Percentiles rank a stretch among this genome's conserved stretches.
phyloP scores from a whole-genome alignment of 2,113 vertebrate genomes.

The Tupaia tana region DNA sequence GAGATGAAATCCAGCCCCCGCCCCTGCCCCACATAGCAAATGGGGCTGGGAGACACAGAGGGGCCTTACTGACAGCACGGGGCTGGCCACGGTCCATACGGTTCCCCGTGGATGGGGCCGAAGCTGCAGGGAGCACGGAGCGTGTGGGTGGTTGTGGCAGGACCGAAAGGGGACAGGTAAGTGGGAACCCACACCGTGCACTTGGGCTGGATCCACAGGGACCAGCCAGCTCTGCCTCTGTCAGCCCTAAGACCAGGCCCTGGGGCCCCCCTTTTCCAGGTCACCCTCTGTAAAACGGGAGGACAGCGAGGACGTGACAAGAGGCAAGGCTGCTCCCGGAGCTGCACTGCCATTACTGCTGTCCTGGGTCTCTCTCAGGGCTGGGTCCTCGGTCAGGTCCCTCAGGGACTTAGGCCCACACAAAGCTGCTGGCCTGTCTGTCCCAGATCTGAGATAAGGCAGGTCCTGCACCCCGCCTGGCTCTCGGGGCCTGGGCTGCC shows the following conservation, averaged over 20 bases:
- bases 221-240: not conserved
- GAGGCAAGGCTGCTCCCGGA: rapidly evolving
- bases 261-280: not conserved
- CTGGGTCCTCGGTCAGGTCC: not conserved
- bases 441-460: not conserved
- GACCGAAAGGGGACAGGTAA: not conserved
- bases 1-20: not conserved
- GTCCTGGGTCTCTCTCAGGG: not conserved
- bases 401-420: rapidly evolving
- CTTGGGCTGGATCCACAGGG: not conserved
- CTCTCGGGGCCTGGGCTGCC: not conserved
- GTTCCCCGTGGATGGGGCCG: not conserved
- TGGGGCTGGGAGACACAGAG: not conserved
- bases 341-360: rapidly evolving
- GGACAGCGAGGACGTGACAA: rapidly evolving
- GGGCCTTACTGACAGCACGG: too few species aligned
- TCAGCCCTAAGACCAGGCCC: not conserved
- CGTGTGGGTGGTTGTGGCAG: not conserved
- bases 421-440: too few species aligned
- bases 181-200: not conserved
- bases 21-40: rapidly evolving
- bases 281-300: too few species aligned
- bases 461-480: not conserved
- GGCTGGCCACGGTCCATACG: not conserved
- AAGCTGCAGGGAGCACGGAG: not conserved